Evolutionary conservation across 2,888 invertebrate species (phyloP).

Genomic region (Andrena camellia): DNA sequence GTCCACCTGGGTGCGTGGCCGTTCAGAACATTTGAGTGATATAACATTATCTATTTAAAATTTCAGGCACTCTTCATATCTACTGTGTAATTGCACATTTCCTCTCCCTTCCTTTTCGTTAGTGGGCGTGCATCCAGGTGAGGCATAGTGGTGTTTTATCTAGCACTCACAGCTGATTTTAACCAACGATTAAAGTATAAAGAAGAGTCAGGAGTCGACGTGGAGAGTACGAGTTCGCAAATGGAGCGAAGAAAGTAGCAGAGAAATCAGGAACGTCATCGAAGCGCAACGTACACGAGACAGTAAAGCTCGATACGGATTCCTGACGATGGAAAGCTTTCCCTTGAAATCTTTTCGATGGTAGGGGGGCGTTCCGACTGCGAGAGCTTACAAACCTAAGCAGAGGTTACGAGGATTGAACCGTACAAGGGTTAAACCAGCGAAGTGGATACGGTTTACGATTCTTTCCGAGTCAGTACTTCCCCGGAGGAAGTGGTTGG

Average conservation of each 20-base stretch:
- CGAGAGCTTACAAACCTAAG: constrained; percentile 56
- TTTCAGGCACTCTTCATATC: no score
- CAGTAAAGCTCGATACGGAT: constrained; percentile 23
- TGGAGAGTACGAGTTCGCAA: background rate
- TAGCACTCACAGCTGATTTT: background rate
- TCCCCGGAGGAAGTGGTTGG: background rate
- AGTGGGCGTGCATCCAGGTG: no score
- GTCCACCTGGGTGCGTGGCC: no score
- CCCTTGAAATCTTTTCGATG: constrained; percentile 33
- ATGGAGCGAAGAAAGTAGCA: background rate
- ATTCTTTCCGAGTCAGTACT: constrained; percentile 55
- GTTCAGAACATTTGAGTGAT: no score
- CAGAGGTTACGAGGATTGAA: constrained; percentile 62
- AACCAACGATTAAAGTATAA: background rate
- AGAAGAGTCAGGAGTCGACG: background rate
- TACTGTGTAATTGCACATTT: no score
- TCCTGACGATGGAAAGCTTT: constrained; percentile 40
- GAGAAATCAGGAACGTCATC: background rate
- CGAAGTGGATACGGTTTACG: constrained; percentile 62
- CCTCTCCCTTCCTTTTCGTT: no score
- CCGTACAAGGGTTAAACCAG: constrained; percentile 56
- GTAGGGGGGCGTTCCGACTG: background rate
- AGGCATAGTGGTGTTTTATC: background rate
- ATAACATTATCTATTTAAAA: no score
- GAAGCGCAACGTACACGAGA: constrained; percentile 20